Conservation (phyloP, 2,113 vertebrate genomes). For the Cranoglanis bouderius region DNA sequence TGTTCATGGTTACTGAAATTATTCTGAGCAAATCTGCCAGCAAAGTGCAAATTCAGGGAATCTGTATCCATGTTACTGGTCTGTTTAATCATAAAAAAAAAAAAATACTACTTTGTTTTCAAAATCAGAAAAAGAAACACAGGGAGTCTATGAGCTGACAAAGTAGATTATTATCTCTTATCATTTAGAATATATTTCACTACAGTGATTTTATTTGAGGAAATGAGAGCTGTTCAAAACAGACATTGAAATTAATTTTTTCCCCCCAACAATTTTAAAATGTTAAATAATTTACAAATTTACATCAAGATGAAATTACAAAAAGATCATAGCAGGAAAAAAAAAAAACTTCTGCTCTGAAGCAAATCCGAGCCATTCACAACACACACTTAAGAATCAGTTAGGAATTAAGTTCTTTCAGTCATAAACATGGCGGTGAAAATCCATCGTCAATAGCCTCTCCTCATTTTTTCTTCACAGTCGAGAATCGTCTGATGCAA, state of each 20-base stretch:
- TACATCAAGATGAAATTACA: not conserved
- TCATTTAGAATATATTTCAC: not conserved
- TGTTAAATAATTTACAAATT: not conserved
- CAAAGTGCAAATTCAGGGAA: not conserved
- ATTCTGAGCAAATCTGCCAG: not conserved
- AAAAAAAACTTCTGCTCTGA: not conserved
- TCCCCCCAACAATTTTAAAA: not conserved
- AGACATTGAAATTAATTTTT: not conserved
- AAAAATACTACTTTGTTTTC: no score
- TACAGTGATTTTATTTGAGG: not conserved
- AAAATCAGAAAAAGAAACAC: not conserved
- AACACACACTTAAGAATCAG: not conserved
- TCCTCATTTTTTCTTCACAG: conserved; percentile 80
- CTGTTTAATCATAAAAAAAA: not conserved
- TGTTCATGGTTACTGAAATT: not conserved
- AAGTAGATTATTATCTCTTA: not conserved
- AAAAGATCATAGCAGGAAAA: not conserved
- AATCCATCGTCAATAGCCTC: conserved; percentile 68
- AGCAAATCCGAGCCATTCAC: not conserved
- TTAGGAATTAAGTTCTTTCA: not conserved
- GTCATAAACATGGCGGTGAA: not conserved
- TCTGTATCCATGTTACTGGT: no score
- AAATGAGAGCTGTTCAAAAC: not conserved
- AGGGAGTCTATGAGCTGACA: not conserved
- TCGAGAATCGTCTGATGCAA: conserved; percentile 86